Evolutionary conservation across 2,797 vertebrate genomes (phyloP).

Genomic region (Bradypodion ventrale): DNA sequence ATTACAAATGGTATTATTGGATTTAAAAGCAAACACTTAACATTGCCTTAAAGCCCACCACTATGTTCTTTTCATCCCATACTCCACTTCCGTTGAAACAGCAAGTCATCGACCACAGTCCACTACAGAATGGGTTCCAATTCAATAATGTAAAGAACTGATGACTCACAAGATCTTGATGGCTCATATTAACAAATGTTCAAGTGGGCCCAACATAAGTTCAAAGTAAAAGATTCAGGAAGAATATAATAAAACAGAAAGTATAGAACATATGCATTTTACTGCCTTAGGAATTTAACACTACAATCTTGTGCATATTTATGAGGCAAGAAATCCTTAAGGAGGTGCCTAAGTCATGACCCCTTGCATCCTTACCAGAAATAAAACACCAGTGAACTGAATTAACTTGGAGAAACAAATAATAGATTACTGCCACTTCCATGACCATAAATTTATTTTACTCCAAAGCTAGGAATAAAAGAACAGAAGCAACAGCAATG

Average conservation of each 20-base stretch:
- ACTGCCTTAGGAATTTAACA: background rate
- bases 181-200: background rate
- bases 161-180: background rate
- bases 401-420: background rate
- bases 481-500: too few species aligned
- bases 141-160: slow-evolving; percentile 22
- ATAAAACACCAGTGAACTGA: background rate
- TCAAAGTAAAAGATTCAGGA: background rate
- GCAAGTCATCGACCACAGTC: slow-evolving; percentile 46
- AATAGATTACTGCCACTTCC: too few species aligned
- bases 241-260: background rate
- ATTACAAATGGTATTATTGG: slow-evolving; percentile 72
- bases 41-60: slow-evolving; percentile 49
- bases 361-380: background rate
- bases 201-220: background rate
- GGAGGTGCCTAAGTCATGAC: too few species aligned
- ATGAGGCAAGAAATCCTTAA: background rate
- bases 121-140: slow-evolving; percentile 6
- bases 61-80: slow-evolving; percentile 50
- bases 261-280: background rate
- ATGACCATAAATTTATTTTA: too few species aligned
- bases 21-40: slow-evolving; percentile 76
- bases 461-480: too few species aligned
- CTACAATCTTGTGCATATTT: background rate
- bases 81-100: slow-evolving; percentile 41